Percentiles rank a stretch among this genome's conserved stretches.
These are phyloP conservation scores for Mythimna loreyi DNA, from an alignment of 2,888 invertebrate species.

Conservation along the genomic window DNA sequence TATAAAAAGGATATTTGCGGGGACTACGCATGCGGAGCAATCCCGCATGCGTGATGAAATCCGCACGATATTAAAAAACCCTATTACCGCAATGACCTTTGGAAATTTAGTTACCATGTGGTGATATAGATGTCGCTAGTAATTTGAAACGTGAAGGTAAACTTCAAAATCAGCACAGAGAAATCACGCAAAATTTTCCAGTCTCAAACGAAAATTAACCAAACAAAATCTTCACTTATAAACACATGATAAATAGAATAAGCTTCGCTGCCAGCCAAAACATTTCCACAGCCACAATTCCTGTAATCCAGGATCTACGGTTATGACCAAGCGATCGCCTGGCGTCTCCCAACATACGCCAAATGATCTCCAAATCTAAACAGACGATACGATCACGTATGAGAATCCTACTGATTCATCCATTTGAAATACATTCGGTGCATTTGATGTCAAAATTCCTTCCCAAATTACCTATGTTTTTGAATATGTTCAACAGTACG, in stretches of 20 bases:
- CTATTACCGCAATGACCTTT: too few relatives aligned
- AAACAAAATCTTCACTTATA: neutral
- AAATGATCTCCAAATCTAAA: conserved; percentile 32
- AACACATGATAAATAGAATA: conserved; percentile 5
- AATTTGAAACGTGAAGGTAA: too few relatives aligned
- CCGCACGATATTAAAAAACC: too few relatives aligned
- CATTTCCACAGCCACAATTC: conserved; percentile 37
- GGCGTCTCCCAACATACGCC: conserved; percentile 23
- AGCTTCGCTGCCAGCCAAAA: conserved; percentile 26
- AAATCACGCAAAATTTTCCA: neutral
- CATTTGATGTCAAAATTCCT: conserved; percentile 58
- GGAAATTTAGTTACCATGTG: too few relatives aligned
- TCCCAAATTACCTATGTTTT: conserved; percentile 56
- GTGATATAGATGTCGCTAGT: too few relatives aligned
- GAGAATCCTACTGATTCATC: conserved; percentile 45
- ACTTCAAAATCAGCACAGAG: neutral
- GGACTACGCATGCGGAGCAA: too few relatives aligned
- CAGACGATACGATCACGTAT: neutral
- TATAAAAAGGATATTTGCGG: too few relatives aligned
- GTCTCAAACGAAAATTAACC: conserved; percentile 9
- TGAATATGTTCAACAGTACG: too few relatives aligned
- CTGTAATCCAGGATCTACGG: conserved; percentile 40
- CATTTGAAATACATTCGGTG: conserved; percentile 55
- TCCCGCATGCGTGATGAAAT: too few relatives aligned
- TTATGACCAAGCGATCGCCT: conserved; percentile 32